Evolutionary conservation across 1,140 invertebrate genomes (phyloP), one percentile per base, ranked within the genome.

Genomic region (Gryllus bimaculatus): DNA sequence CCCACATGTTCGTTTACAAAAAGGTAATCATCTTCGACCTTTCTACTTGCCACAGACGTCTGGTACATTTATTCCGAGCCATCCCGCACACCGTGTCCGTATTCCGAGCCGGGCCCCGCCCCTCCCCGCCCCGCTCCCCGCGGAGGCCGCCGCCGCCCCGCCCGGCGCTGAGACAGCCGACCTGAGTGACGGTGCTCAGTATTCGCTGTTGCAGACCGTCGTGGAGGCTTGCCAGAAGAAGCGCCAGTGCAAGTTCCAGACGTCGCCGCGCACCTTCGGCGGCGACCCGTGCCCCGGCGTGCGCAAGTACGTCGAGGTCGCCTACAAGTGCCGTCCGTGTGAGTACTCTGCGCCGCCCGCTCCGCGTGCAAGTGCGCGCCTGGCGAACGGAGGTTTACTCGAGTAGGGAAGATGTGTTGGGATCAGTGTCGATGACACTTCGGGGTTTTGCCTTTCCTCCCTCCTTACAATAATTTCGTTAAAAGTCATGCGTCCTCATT

Each of bases 251-350:
- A 93, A 93, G 84, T 93, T 98, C 83, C 91, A 93, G 84, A 93
- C 94, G 13, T 93, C 91, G 74, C 92, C 94, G 0, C 90, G 92
- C 82, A 91, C 91, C 73, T 95, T 96, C 84, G 92, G 92, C 48
- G 90, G 91, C 7, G 95, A 97, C 86, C 95, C 95, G 0, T 98
- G 96, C 85, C 95, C 95, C 47, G 92, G 92, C 66, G 89, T 92
- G 13, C 88, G 91, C 48, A 96, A 97, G 87, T 96, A 95, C 85
- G 93, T 96, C 82, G 94, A 97, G 87, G 93, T 97, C 47, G 94
- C 94, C 80, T 98, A 95, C 87, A 97, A 97, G 87, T 98, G 96
- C 88, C 90, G 94, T 86, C 96, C 96, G 85, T 95, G 96, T 98
- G 89, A 96, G 95, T 95, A 78, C 8, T 39, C 48, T 12, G 39